These are phyloP conservation scores for Andrena haemorrhoa DNA, from an alignment of 2,888 invertebrate species.

Conservation along the genomic window DNA sequence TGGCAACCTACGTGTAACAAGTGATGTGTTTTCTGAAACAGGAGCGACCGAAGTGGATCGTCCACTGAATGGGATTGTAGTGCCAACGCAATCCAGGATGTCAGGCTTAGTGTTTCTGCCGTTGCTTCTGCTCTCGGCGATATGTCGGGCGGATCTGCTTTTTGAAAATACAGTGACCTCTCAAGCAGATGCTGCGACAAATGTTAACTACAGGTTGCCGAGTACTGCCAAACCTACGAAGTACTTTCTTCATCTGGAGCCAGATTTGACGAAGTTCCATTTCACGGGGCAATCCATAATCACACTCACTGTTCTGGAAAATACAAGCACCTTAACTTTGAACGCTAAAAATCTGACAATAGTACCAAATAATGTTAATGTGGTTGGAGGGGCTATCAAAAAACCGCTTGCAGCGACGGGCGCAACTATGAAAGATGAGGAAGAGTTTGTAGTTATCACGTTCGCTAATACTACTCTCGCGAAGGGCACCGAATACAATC, in stretches of 20 bases:
- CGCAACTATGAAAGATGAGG: accelerated
- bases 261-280: constrained; percentile 82
- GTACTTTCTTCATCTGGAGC: constrained; percentile 85
- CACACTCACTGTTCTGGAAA: accelerated
- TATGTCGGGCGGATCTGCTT: constrained; percentile 21
- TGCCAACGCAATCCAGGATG: constrained; percentile 28
- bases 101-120: constrained; percentile 20
- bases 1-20: background rate
- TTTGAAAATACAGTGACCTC: too few species aligned
- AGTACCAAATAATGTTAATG: accelerated
- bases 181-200: too few species aligned
- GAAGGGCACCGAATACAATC: constrained; percentile 82
- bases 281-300: constrained; percentile 47
- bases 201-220: constrained; percentile 86
- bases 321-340: constrained; percentile 19
- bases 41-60: background rate
- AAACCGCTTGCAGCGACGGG: accelerated
- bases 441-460: constrained; percentile 27
- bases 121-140: constrained; percentile 31
- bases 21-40: constrained; percentile 14
- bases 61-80: background rate
- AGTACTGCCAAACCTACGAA: constrained; percentile 84
- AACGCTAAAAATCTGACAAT: constrained; percentile 56
- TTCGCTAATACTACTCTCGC: accelerated
- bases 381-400: background rate